Percentiles rank a stretch among this genome's conserved stretches.
Evolutionary conservation across 2,797 vertebrate genomes (phyloP).

Genomic region (Ptychadena robeensis): DNA sequence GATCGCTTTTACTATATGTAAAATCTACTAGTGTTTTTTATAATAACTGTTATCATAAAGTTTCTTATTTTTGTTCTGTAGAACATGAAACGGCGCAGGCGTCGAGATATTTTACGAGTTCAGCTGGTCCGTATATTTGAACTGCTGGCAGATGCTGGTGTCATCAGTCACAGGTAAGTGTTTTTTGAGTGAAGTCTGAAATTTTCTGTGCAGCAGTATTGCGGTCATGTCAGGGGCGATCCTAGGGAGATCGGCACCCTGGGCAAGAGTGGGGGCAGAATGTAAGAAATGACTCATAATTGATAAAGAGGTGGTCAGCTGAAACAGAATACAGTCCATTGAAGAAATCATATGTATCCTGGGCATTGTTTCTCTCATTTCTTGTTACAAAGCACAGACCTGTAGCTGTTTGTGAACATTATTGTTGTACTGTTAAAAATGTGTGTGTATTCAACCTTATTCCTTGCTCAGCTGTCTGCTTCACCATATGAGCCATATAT

Average conservation of each 20-base stretch:
- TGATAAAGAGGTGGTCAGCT: neutral
- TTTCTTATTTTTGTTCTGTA: slow-evolving; percentile 67
- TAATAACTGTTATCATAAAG: neutral
- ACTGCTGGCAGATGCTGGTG: slow-evolving; percentile 95
- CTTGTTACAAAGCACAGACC: neutral
- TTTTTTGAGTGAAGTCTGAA: neutral
- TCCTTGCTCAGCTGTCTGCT: neutral
- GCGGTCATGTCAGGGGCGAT: too few relatives aligned
- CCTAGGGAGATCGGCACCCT: too few relatives aligned
- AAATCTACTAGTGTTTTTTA: neutral
- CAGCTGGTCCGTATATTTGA: slow-evolving; percentile 99
- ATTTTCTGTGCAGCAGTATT: neutral
- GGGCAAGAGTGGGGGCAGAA: neutral
- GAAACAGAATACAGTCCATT: neutral
- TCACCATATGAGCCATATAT: too few relatives aligned
- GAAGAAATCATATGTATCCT: neutral
- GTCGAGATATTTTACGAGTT: slow-evolving; percentile 97
- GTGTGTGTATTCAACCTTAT: neutral
- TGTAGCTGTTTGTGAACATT: neutral
- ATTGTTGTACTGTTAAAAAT: neutral
- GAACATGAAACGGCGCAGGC: slow-evolving; percentile 99
- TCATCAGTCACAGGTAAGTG: slow-evolving; percentile 92
- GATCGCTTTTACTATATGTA: neutral
- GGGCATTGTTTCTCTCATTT: neutral
- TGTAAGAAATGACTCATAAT: neutral